Conservation (phyloP, 2,113 vertebrate species). For the Tylochromis polylepis region DNA sequence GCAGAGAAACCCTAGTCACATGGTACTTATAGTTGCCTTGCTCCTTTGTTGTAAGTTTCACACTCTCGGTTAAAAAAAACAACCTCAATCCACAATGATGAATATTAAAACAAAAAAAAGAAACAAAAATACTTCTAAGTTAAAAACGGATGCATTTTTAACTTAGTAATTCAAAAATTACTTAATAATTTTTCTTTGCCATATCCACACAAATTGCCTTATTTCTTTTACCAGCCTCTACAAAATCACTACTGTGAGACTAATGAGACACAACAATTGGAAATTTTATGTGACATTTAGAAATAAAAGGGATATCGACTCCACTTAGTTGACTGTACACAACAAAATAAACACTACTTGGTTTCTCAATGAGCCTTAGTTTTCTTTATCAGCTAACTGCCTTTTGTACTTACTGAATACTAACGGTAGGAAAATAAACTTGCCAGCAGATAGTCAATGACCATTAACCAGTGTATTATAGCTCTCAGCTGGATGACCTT, state of each 20-base stretch:
- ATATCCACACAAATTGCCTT: neutral
- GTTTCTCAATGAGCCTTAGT: neutral
- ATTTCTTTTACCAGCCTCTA: neutral
- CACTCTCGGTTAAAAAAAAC: neutral
- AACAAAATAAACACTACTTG: neutral
- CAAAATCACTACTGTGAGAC: neutral
- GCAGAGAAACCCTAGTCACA: neutral
- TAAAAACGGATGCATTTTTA: neutral
- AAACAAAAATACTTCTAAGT: neutral
- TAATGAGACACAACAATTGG: neutral
- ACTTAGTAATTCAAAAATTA: neutral
- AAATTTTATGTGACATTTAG: constrained; percentile 12
- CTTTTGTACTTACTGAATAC: neutral
- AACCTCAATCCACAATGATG: neutral
- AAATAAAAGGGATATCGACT: neutral
- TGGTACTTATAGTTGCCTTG: neutral
- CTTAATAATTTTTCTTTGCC: neutral
- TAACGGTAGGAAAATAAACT: constrained; percentile 20
- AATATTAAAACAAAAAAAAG: neutral
- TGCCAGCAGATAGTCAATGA: constrained; percentile 16
- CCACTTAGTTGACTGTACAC: neutral
- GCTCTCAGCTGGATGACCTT: constrained; percentile 29
- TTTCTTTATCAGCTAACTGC: constrained; percentile 14
- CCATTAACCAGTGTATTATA: neutral
- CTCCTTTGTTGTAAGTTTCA: neutral